phyloP scores from a whole-genome alignment of 1,140 invertebrate genomes.

The Himalopsyche phryganea region DNA sequence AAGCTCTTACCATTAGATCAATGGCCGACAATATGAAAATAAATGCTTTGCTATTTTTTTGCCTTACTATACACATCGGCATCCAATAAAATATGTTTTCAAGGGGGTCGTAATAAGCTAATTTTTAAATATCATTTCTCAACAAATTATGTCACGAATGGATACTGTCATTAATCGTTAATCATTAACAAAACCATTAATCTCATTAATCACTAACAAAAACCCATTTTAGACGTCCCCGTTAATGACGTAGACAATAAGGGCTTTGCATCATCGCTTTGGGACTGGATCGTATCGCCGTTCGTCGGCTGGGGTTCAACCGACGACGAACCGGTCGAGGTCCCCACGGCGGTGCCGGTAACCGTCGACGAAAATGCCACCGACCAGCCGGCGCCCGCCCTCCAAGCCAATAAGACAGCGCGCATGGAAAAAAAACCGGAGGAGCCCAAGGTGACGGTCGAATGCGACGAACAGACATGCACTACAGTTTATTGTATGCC shows the following conservation, averaged over 20 bases:
- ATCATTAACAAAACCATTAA: no score
- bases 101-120: no score
- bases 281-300: constrained; percentile 50
- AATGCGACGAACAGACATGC: constrained; percentile 49
- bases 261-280: constrained; percentile 45
- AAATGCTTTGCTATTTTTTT: no score
- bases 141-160: no score
- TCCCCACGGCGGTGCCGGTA: background rate
- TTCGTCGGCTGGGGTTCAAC: constrained; percentile 44
- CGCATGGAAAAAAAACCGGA: constrained; percentile 3
- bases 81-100: no score
- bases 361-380: background rate
- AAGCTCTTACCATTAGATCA: no score
- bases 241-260: constrained; percentile 35
- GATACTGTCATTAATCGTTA: no score
- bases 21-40: no score
- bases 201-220: no score
- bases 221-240: no score
- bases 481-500: constrained; percentile 45
- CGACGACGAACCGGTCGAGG: constrained; percentile 24
- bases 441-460: constrained; percentile 43
- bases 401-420: constrained; percentile 9
- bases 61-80: no score
- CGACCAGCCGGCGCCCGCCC: background rate
- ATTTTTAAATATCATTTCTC: no score